Evolutionary conservation across 2,888 invertebrate genomes (phyloP).

Genomic region (Papilio protenor): DNA sequence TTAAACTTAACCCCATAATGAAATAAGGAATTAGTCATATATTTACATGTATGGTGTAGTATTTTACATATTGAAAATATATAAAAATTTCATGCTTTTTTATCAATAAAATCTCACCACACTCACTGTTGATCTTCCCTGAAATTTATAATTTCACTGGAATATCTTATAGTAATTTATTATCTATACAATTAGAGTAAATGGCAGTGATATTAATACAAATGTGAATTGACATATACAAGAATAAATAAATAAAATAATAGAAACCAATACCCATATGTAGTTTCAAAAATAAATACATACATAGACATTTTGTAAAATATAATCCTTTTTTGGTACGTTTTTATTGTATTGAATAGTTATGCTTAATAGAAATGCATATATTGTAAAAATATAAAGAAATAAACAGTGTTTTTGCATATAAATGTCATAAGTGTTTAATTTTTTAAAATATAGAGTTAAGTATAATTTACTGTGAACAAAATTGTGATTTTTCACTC

Average conservation of each 20-base stretch:
- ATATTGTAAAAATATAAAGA: not conserved
- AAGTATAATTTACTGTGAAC: too few relatives aligned
- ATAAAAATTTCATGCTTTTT: slow-evolving; percentile 68
- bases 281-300: not conserved
- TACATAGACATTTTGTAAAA: not conserved
- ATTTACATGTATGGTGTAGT: not conserved
- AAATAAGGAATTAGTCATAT: not conserved
- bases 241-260: slow-evolving; percentile 7
- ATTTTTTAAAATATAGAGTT: too few relatives aligned
- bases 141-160: slow-evolving; percentile 70
- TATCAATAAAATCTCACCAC: slow-evolving; percentile 74
- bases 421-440: not conserved
- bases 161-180: slow-evolving; percentile 44
- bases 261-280: not conserved
- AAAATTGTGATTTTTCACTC: too few relatives aligned
- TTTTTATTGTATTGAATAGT: not conserved
- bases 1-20: not conserved
- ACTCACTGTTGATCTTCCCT: slow-evolving; percentile 75
- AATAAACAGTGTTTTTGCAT: not conserved
- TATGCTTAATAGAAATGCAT: not conserved
- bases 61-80: not conserved
- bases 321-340: not conserved
- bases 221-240: not conserved
- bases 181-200: slow-evolving; percentile 40
- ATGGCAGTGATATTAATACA: slow-evolving; percentile 50